phyloP scores from a whole-genome alignment of 2,888 invertebrate genomes.

The Shargacucullia verbasci region DNA sequence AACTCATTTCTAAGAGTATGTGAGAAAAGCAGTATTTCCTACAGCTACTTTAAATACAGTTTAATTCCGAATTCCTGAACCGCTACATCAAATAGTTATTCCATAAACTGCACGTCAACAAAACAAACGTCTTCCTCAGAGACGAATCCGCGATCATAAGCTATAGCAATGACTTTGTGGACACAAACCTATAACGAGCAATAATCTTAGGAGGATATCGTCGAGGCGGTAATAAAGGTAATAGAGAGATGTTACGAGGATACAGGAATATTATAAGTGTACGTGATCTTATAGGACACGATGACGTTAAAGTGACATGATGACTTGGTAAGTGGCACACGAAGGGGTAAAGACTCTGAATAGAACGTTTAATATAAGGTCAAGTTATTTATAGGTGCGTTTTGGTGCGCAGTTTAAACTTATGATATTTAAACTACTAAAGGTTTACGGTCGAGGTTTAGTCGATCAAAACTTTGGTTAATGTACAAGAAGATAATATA shows the following conservation, averaged over 20 bases:
- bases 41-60: no score
- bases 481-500: no score
- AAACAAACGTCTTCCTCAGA: not conserved
- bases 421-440: no score
- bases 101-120: not conserved
- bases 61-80: no score
- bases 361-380: not conserved
- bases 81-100: not conserved
- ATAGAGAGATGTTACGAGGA: conserved; percentile 7
- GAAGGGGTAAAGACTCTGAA: not conserved
- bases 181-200: conserved; percentile 26
- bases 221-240: conserved; percentile 15
- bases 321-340: conserved; percentile 8
- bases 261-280: conserved; percentile 7
- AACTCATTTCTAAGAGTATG: no score
- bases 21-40: no score
- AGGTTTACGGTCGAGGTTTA: no score
- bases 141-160: not conserved
- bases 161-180: conserved; percentile 5
- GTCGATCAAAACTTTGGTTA: no score
- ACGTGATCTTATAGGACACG: conserved; percentile 10
- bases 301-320: conserved; percentile 1
- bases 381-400: not conserved
- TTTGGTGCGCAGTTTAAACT: no score
- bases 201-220: conserved; percentile 39